Conservation (phyloP, 2,113 vertebrate species). For the Bagarius yarrelli region DNA sequence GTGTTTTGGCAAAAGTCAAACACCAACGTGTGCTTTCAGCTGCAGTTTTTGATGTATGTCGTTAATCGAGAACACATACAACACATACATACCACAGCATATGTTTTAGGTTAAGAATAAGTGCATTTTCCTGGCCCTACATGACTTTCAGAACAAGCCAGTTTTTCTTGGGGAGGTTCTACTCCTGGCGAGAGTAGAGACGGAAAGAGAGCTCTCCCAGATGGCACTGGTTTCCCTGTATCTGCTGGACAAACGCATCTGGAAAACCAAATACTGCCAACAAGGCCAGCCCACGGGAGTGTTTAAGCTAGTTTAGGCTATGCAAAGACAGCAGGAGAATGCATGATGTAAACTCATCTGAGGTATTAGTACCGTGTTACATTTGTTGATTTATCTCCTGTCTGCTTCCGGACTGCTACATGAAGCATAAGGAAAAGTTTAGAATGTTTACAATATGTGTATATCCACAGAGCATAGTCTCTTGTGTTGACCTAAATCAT, state of each 20-base stretch:
- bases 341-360: constrained; percentile 33
- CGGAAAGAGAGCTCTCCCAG: constrained; percentile 22
- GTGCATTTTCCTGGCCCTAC: constrained; percentile 33
- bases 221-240: constrained; percentile 25
- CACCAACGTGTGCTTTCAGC: constrained; percentile 11
- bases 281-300: constrained; percentile 43
- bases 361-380: constrained; percentile 34
- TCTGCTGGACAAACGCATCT: constrained; percentile 43
- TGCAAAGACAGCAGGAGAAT: constrained; percentile 25
- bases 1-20: constrained; percentile 33
- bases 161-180: constrained; percentile 26
- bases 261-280: constrained; percentile 48
- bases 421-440: constrained; percentile 24
- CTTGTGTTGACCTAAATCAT: background rate
- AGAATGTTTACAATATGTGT: background rate
- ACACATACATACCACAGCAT: constrained; percentile 33
- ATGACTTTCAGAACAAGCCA: constrained; percentile 4
- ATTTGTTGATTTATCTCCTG: constrained; percentile 42
- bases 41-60: constrained; percentile 33
- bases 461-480: constrained; percentile 8
- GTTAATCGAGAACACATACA: constrained; percentile 36
- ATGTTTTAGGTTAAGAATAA: constrained; percentile 44
- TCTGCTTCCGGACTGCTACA: constrained; percentile 15
- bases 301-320: constrained; percentile 35
- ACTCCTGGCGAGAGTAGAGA: constrained; percentile 22